Conservation (phyloP, 2,113 vertebrate genomes). For the Chaetodon auriga region DNA sequence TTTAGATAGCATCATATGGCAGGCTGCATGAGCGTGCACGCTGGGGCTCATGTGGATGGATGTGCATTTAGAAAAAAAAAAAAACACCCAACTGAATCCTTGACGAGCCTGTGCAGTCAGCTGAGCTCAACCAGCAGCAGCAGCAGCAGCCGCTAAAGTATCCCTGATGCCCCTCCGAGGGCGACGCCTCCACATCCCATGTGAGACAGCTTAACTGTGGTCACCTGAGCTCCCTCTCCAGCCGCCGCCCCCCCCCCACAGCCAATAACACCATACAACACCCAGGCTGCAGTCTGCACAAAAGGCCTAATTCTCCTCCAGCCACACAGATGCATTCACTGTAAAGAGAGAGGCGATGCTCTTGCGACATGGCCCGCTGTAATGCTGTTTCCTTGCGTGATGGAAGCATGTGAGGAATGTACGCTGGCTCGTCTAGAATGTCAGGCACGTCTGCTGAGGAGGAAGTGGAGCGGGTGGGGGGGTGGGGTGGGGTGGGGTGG, state of each 20-base stretch:
- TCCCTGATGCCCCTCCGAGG: conserved; percentile 31
- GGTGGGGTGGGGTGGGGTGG: not conserved
- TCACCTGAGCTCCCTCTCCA: conserved; percentile 73
- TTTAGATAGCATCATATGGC: conserved; percentile 38
- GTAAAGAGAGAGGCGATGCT: conserved; percentile 37
- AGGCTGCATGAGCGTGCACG: conserved; percentile 11
- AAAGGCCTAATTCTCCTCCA: conserved; percentile 52
- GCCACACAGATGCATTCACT: conserved; percentile 22
- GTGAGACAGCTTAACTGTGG: conserved; percentile 80
- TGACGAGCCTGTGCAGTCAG: conserved; percentile 45
- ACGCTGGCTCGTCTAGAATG: conserved; percentile 80
- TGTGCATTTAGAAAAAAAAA: conserved; percentile 36
- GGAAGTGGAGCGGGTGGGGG: conserved; percentile 51
- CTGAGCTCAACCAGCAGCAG: conserved; percentile 45
- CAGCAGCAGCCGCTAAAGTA: conserved; percentile 34
- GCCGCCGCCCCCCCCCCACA: not conserved
- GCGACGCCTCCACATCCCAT: conserved; percentile 65
- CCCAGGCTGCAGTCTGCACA: conserved; percentile 33
- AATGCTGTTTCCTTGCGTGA: conserved; percentile 40
- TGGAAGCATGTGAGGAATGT: conserved; percentile 79
- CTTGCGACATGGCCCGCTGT: conserved; percentile 46
- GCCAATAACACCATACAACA: conserved; percentile 45
- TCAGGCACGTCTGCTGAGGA: conserved; percentile 74
- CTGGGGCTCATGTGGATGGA: conserved; percentile 30
- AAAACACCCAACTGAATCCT: not conserved